Base-by-base conservation (phyloP, 2,888 invertebrate genomes). In the Ametastegia equiseti region DNA sequence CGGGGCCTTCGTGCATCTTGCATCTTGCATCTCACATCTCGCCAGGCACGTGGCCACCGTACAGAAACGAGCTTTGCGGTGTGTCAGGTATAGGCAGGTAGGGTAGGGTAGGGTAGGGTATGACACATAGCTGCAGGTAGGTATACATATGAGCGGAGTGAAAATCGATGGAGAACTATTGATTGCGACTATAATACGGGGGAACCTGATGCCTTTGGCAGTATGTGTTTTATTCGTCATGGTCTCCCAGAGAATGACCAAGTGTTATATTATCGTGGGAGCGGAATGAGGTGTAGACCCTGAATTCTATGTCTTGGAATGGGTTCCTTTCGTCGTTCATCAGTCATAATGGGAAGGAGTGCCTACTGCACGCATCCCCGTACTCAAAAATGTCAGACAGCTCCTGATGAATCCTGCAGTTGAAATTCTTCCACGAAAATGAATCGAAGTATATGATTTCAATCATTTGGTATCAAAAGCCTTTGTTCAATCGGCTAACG, bases 1-100 rank as follows among this genome's bases (percentile, higher is more conserved):
- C 90, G 87, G 85, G 85, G 86, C 85, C 85, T 83, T 69, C 75
- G 67, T 81, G 75, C 84, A 33, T 39, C 71, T 50, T 73, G 75
- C 80, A 33, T 50, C 50, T 39, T 67, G 36, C 39, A 39, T 36
- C 54, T 54, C 15, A n/a, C 5, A 9, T 13, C 15, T 33, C 23
- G 54, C 36, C 19, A 33, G 47, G 71, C 71, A 60, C 60, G 60
- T 60, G 60, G 60, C 30, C n/a, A n/a, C n/a, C n/a, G n/a, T n/a
- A n/a, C n/a, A n/a, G n/a, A 1, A 60, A 23, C n/a, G 63, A 65
- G 7, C 30, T 30, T 3, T 65, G 15, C 63, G n/a, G 50, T 54
- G 54, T 9, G n/a, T n/a, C n/a, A n/a, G n/a, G n/a, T n/a, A n/a
- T n/a, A n/a, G n/a, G n/a, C n/a, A n/a, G n/a, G n/a, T n/a, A n/a